phyloP scores from a whole-genome alignment of 2,888 invertebrate species.

The Cantharis lateralis region DNA sequence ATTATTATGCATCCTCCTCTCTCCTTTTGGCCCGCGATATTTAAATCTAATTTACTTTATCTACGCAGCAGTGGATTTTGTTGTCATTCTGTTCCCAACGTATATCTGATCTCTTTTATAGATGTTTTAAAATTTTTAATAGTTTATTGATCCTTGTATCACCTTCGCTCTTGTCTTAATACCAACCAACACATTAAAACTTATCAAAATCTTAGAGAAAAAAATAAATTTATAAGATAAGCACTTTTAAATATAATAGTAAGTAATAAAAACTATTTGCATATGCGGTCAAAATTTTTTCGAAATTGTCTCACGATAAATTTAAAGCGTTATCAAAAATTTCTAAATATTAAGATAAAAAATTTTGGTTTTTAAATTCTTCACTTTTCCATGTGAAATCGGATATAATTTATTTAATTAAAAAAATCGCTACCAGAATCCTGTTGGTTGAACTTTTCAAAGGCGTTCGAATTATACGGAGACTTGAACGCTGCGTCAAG shows the following conservation, averaged over 20 bases:
- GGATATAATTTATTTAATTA: background rate
- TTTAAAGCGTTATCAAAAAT: background rate
- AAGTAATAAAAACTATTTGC: conserved; percentile 4
- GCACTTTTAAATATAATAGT: conserved; percentile 17
- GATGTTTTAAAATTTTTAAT: conserved; percentile 1
- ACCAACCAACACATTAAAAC: background rate
- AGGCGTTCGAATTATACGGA: background rate
- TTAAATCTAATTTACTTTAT: background rate
- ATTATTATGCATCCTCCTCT: too few species aligned
- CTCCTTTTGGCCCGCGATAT: background rate
- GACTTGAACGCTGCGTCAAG: background rate
- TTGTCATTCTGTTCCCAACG: background rate
- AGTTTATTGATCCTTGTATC: conserved; percentile 1
- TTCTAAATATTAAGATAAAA: background rate
- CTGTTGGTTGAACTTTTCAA: background rate
- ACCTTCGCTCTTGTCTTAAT: background rate
- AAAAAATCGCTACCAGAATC: background rate
- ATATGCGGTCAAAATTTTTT: background rate
- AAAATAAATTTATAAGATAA: conserved; percentile 15
- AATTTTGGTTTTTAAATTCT: background rate
- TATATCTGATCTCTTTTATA: background rate
- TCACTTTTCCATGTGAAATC: background rate
- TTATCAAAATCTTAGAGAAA: conserved; percentile 1
- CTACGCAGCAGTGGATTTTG: background rate
- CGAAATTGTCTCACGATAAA: background rate